Evolutionary conservation across 2,888 invertebrate species (phyloP).

Genomic region (Dione juno): DNA sequence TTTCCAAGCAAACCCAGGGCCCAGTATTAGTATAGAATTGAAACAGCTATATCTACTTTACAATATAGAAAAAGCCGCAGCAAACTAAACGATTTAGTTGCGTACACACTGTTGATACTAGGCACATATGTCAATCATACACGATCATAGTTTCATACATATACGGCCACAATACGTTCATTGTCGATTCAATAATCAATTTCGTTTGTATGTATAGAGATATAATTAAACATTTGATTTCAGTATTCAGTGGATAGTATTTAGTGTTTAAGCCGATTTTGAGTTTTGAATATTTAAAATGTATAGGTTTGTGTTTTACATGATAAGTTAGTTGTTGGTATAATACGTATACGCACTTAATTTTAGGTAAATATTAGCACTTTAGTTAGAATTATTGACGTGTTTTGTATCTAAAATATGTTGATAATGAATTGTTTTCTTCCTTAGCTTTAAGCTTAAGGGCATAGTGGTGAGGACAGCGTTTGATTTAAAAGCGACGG

Average conservation of each 20-base stretch:
- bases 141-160: background rate
- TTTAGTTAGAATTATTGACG: background rate
- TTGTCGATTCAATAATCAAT: conserved; percentile 32
- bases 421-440: too few species aligned
- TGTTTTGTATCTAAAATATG: too few species aligned
- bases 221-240: conserved; percentile 60
- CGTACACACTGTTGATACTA: background rate
- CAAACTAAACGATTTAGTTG: background rate
- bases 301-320: background rate
- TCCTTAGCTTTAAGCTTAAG: too few species aligned
- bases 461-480: too few species aligned
- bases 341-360: background rate
- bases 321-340: background rate
- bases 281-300: conserved; percentile 47
- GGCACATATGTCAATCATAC: background rate
- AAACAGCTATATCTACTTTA: background rate
- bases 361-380: background rate
- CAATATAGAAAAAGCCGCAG: background rate
- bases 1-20: background rate
- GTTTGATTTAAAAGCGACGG: too few species aligned
- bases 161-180: conserved; percentile 21
- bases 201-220: conserved; percentile 56
- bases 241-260: conserved; percentile 51
- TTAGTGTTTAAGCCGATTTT: conserved; percentile 53
- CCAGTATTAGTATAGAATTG: too few species aligned